Conservation (phyloP, 2,113 vertebrate species). For the Anguilla rostrata region DNA sequence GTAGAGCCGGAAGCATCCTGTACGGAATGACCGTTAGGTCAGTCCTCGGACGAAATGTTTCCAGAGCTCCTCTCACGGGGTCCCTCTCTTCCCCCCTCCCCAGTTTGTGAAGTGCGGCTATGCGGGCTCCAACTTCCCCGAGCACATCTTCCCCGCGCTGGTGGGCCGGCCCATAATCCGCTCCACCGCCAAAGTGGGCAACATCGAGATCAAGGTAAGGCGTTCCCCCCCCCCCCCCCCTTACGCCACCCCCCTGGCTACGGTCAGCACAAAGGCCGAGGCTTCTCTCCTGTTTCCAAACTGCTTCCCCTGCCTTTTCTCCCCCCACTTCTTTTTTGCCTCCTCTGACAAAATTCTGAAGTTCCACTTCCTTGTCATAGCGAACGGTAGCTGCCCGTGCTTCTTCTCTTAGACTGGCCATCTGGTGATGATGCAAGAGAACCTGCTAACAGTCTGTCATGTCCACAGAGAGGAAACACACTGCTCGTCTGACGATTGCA, state of each 20-base stretch:
- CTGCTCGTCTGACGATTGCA: background rate
- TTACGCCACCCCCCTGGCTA: conserved; percentile 66
- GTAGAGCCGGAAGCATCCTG: too few relatives aligned
- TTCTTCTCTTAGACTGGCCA: background rate
- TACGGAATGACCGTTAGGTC: too few relatives aligned
- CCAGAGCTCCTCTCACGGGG: background rate
- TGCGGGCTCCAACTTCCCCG: conserved; percentile 88
- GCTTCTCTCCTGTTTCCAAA: background rate
- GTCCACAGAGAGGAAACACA: background rate
- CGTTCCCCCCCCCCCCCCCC: background rate
- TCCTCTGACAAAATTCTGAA: background rate
- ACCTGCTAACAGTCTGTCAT: background rate
- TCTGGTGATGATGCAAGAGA: background rate
- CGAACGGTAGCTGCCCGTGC: background rate
- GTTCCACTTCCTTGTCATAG: background rate
- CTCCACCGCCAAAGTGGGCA: conserved; percentile 91
- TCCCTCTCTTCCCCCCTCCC: conserved; percentile 37
- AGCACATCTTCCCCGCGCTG: conserved; percentile 89
- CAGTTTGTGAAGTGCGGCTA: conserved; percentile 92
- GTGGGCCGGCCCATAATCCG: conserved; percentile 90
- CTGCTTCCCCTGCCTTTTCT: too few relatives aligned
- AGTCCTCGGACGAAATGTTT: background rate
- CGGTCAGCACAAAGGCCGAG: background rate
- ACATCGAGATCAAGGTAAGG: conserved; percentile 92
- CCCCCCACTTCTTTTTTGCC: background rate